Evolutionary conservation across 2,797 vertebrate genomes (phyloP).

Genomic region (Ciconia nigra): DNA sequence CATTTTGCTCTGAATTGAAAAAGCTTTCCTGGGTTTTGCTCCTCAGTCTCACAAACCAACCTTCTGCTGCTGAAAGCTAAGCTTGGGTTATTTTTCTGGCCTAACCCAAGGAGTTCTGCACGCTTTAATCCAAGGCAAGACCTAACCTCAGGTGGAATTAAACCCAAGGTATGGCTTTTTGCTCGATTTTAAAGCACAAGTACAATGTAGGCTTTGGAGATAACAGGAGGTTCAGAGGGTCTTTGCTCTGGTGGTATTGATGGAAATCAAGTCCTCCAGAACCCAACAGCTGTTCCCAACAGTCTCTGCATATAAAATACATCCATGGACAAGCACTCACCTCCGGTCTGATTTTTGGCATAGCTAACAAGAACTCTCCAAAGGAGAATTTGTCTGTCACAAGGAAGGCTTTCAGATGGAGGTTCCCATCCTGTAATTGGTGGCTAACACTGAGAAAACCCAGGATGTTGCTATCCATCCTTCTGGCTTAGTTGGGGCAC

Average conservation of each 20-base stretch:
- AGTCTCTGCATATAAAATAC: background rate
- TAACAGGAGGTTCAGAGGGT: background rate
- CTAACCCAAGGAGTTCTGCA: background rate
- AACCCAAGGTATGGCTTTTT: background rate
- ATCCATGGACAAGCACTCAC: background rate
- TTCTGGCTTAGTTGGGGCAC: fast-evolving
- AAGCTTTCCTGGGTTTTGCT: background rate
- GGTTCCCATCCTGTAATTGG: background rate
- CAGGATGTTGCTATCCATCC: background rate
- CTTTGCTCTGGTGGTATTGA: background rate
- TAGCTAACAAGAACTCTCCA: background rate
- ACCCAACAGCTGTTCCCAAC: background rate
- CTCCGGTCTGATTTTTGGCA: background rate
- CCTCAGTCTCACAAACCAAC: background rate
- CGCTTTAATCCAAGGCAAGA: background rate
- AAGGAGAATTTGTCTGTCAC: background rate
- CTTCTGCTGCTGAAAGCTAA: background rate
- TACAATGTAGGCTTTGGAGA: background rate
- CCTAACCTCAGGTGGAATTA: background rate
- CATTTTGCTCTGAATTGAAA: background rate
- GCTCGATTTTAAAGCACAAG: background rate
- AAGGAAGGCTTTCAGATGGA: too few relatives aligned
- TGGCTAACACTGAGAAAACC: background rate
- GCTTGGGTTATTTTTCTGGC: background rate
- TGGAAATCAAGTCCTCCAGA: background rate